A percentile compares a stretch with the other conserved stretches of the same genome.
Evolutionary conservation across 2,797 vertebrate species (phyloP).

Genomic region (Calcarius lapponicus): DNA sequence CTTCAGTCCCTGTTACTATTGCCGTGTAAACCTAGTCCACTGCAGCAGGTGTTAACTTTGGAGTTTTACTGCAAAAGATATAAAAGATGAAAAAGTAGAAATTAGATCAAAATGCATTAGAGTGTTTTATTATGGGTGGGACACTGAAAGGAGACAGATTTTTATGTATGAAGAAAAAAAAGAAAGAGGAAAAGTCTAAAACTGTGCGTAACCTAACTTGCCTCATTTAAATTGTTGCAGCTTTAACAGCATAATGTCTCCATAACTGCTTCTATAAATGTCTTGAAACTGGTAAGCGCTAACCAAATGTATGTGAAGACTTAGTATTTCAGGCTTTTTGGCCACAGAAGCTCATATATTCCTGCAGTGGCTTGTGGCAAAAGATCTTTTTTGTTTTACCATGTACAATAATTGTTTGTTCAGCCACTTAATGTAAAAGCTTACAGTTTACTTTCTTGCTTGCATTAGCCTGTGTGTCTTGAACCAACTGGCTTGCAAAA

Average conservation of each 20-base stretch:
- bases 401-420: conserved; percentile 42
- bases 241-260: conserved; percentile 60
- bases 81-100: background rate
- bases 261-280: conserved; percentile 47
- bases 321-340: conserved; percentile 14
- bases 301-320: conserved; percentile 28
- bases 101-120: background rate
- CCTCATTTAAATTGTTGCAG: conserved; percentile 48
- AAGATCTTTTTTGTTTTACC: conserved; percentile 23
- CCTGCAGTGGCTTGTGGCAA: conserved; percentile 47
- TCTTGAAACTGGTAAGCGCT: conserved; percentile 53
- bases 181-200: background rate
- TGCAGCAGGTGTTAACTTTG: background rate
- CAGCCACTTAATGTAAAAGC: conserved; percentile 14
- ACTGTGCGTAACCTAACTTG: conserved; percentile 18
- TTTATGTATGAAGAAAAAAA: background rate
- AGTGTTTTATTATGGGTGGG: background rate
- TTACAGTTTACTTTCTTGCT: conserved; percentile 47
- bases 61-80: background rate
- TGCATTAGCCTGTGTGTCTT: conserved; percentile 52
- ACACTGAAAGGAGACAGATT: background rate
- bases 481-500: conserved; percentile 58
- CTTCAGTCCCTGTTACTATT: background rate
- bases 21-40: background rate
- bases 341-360: conserved; percentile 36